These are phyloP conservation scores for Amblyjoppa fuscipennis DNA, from an alignment of 2,888 invertebrate species.

Conservation along the genomic window DNA sequence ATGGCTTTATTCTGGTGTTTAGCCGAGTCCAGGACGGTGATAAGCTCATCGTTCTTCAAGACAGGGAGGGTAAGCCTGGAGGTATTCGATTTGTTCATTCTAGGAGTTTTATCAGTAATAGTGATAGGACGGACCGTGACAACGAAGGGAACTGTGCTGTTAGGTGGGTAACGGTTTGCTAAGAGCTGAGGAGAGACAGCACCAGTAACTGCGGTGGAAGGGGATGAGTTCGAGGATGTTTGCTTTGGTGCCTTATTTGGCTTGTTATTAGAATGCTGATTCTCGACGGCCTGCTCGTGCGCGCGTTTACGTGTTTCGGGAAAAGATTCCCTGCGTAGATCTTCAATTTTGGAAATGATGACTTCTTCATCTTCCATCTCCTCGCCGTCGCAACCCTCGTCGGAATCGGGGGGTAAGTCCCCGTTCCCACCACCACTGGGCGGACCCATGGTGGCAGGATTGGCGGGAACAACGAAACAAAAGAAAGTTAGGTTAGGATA, in stretches of 20 bases:
- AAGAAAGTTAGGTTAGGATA: neutral
- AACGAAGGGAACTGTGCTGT: neutral
- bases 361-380: neutral
- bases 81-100: neutral
- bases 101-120: neutral
- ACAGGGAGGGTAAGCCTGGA: neutral
- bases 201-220: neutral
- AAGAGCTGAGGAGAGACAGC: neutral
- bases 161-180: neutral
- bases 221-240: neutral
- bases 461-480: neutral
- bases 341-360: neutral
- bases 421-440: neutral
- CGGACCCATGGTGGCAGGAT: neutral
- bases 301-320: neutral
- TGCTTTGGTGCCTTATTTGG: neutral
- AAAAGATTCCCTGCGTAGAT: conserved; percentile 13
- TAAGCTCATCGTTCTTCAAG: neutral
- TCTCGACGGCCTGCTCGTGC: neutral
- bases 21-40: neutral
- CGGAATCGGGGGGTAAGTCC: neutral
- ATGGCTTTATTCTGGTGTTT: conserved; percentile 23
- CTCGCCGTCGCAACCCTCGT: neutral
- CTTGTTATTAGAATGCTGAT: no score
- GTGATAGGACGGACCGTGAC: neutral